A percentile compares a stretch with the other conserved stretches of the same genome.
phyloP scores from a whole-genome alignment of 2,113 vertebrate species.

The Prionailurus bengalensis region DNA sequence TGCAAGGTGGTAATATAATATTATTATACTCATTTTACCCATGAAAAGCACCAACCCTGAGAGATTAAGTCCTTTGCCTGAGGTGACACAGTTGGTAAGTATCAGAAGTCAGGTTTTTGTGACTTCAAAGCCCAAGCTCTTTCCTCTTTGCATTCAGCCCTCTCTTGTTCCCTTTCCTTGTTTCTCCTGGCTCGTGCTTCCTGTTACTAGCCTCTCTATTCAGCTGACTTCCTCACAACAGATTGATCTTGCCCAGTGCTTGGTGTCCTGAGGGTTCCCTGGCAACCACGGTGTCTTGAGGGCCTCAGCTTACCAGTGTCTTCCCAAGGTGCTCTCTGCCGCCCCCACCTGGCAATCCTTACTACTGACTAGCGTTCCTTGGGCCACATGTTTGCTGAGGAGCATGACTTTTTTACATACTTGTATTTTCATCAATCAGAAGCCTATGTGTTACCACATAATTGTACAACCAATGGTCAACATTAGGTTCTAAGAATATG shows the following conservation, averaged over 20 bases:
- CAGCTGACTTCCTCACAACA: conserved; percentile 43
- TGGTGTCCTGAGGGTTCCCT: not conserved
- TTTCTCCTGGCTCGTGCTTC: conserved; percentile 42
- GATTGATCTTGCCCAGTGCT: not conserved
- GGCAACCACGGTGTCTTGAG: not conserved
- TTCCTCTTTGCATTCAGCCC: conserved; percentile 13
- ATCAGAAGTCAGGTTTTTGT: conserved; percentile 36
- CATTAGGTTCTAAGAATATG: not conserved
- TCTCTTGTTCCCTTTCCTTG: conserved; percentile 33
- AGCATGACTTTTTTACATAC: not conserved
- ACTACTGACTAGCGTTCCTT: not conserved
- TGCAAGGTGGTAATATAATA: not conserved
- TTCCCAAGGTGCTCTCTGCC: conserved; percentile 51
- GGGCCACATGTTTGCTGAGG: not conserved
- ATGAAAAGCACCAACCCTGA: not conserved
- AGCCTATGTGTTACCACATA: not conserved
- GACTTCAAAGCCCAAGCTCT: conserved; percentile 50
- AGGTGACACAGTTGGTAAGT: not conserved
- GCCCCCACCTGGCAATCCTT: conserved; percentile 50
- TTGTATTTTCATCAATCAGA: conserved; percentile 9
- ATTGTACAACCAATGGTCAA: conserved; percentile 28
- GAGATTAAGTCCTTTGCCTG: not conserved
- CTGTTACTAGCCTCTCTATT: conserved; percentile 14
- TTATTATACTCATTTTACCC: not conserved
- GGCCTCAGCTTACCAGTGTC: not conserved